Percentiles rank a stretch among this genome's conserved stretches.
Evolutionary conservation across 2,797 vertebrate genomes (phyloP).

Genomic region (Heterohyrax brucei): DNA sequence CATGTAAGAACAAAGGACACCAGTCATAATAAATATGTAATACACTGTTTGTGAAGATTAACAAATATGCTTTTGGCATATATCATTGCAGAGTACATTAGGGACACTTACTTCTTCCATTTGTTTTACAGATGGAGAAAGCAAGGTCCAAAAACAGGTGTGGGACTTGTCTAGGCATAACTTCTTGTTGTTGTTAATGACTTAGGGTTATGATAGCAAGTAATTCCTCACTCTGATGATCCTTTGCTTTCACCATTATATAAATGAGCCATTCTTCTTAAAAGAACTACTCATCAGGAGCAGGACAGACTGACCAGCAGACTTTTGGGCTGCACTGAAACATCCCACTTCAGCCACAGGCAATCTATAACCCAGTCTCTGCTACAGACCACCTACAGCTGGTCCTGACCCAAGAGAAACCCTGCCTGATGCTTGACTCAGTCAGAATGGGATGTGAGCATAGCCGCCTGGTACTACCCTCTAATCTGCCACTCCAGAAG

Average conservation of each 20-base stretch:
- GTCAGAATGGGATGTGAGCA: background rate
- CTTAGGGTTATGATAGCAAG: conserved; percentile 76
- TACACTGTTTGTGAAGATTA: conserved; percentile 18
- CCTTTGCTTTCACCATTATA: conserved; percentile 79
- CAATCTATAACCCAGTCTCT: conserved; percentile 55
- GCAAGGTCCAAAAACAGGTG: conserved; percentile 61
- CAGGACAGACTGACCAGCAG: conserved; percentile 49
- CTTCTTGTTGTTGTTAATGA: conserved; percentile 62
- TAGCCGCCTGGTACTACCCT: background rate
- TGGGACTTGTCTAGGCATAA: conserved; percentile 54
- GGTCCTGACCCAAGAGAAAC: conserved; percentile 37
- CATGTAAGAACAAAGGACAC: conserved; percentile 26
- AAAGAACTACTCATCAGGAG: conserved; percentile 71
- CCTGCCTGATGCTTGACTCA: background rate
- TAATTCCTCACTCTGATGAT: conserved; percentile 77
- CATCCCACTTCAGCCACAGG: conserved; percentile 25
- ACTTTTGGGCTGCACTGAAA: conserved; percentile 45
- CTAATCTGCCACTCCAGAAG: background rate
- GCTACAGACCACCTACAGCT: background rate
- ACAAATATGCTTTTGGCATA: background rate
- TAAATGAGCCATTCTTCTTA: conserved; percentile 81
- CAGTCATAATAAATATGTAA: conserved; percentile 61
- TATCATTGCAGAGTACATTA: conserved; percentile 25
- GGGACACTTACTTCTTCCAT: conserved; percentile 27
- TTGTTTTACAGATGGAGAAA: conserved; percentile 79